Conservation (phyloP, 2,113 vertebrate species). For the Caranx melampygus region DNA sequence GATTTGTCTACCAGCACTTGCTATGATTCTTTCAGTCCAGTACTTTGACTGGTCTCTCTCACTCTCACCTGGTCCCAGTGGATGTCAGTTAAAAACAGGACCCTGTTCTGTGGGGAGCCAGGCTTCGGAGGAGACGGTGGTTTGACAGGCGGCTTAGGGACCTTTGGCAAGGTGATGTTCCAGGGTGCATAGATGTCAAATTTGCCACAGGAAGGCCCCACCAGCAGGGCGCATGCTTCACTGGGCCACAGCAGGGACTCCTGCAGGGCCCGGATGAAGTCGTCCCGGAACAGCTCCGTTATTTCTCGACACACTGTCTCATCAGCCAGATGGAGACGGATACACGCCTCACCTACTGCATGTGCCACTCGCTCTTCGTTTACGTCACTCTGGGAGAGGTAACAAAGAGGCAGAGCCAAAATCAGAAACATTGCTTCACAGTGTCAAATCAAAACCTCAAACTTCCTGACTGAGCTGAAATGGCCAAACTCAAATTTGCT, state of each 20-base stretch:
- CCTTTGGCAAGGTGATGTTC: conserved; percentile 88
- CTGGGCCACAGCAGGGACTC: conserved; percentile 88
- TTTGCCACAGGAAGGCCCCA: conserved; percentile 88
- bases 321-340: conserved; percentile 84
- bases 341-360: conserved; percentile 82
- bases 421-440: not conserved
- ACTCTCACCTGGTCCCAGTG: conserved; percentile 89
- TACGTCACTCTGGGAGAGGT: conserved; percentile 79
- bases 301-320: conserved; percentile 85
- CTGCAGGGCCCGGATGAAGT: conserved; percentile 88
- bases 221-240: conserved; percentile 90
- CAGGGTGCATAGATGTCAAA: conserved; percentile 91
- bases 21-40: not conserved
- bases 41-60: not conserved
- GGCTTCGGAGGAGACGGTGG: conserved; percentile 85
- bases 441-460: not conserved
- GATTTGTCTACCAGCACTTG: not conserved
- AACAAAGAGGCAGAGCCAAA: not conserved
- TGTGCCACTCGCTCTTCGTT: conserved; percentile 85
- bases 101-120: conserved; percentile 83
- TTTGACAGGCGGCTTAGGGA: conserved; percentile 87
- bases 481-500: not conserved
- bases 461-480: not conserved
- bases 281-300: conserved; percentile 86
- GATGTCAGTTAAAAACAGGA: conserved; percentile 93